Evolutionary conservation across 2,113 vertebrate genomes (phyloP), one percentile per base, ranked within the genome.

Genomic region (Catharus bicknelli): DNA sequence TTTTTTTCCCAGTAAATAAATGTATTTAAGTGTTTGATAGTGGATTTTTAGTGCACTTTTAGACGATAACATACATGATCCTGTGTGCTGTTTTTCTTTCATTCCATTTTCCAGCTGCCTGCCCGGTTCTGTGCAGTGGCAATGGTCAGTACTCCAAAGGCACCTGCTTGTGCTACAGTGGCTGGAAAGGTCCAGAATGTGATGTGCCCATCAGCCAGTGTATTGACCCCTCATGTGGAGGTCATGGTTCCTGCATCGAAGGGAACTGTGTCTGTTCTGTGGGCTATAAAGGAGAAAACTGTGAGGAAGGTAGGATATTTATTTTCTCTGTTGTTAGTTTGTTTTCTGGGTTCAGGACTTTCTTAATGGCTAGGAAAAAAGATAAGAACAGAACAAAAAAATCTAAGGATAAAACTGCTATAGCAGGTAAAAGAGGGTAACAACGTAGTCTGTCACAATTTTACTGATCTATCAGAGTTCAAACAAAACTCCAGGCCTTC

Each of bases 121-220:
- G 99, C 96, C 99, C 99, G 0, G 99, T 99, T 68, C 98, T 99
- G 73, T 99, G 99, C 97, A 99, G 99, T 57, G 99, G 99, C 88
- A 99, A 99, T 15, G 99, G 99, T 85, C 99, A 99, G 19, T 99
- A 99, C 95, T 99, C 99, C 58, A 99, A 99, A 96, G 99, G 99
- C 90, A 98, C 98, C 17, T 99, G 99, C 95, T 97, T 99, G 74
- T 99, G 99, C 97, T 99, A 99, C 98, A 99, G 99, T 47, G 99
- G 99, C 95, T 99, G 99, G 99, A 99, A 99, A 96, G 99, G 99
- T 3, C 98, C 99, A 0, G 99, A 99, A 73, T 99, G 99, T 4
- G 99, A 99, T 7, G 98, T 99, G 48, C 99, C 99, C 64, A 81
- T 97, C 97, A 99, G 98, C 68, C 99, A 99, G 96, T 99, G 99